Conservation (phyloP, 2,888 invertebrate species). For the Drosophila flavopinicola region DNA sequence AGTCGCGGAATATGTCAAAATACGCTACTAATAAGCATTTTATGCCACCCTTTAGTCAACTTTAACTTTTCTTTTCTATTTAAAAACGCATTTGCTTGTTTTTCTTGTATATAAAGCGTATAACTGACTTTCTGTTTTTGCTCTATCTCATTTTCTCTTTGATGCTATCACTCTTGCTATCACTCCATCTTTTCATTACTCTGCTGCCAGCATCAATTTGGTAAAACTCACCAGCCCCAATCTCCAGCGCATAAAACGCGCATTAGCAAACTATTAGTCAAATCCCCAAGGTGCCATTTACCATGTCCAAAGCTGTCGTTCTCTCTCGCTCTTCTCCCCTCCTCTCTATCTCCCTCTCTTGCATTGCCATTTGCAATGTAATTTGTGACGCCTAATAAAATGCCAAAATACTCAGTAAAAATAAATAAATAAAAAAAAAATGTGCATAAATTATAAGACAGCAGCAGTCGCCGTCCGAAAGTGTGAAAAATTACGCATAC, state of each 20-base stretch:
- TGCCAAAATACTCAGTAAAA: slow-evolving; percentile 59
- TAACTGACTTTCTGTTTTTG: neutral
- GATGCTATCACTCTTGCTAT: neutral
- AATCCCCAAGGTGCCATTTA: slow-evolving; percentile 65
- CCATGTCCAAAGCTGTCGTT: slow-evolving; percentile 44
- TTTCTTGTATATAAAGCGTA: neutral
- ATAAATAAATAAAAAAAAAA: slow-evolving; percentile 61
- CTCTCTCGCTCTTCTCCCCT: neutral
- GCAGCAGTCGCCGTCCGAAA: slow-evolving; percentile 39
- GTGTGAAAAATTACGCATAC: slow-evolving; percentile 68
- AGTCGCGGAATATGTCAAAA: neutral
- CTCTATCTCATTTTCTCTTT: neutral
- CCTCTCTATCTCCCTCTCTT: neutral
- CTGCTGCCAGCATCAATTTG: slow-evolving; percentile 42
- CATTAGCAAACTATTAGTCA: slow-evolving; percentile 72
- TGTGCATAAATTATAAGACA: slow-evolving; percentile 64
- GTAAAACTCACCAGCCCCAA: slow-evolving; percentile 28
- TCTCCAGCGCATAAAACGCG: slow-evolving; percentile 65
- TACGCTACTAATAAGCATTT: slow-evolving; percentile 13
- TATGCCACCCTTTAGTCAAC: neutral
- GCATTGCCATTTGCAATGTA: slow-evolving; percentile 61
- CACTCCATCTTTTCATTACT: slow-evolving; percentile 26
- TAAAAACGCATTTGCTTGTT: neutral
- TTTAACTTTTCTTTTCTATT: neutral
- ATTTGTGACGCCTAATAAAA: slow-evolving; percentile 69